Evolutionary conservation across 2,888 invertebrate genomes (phyloP).

Genomic region (Mesoligia furuncula): DNA sequence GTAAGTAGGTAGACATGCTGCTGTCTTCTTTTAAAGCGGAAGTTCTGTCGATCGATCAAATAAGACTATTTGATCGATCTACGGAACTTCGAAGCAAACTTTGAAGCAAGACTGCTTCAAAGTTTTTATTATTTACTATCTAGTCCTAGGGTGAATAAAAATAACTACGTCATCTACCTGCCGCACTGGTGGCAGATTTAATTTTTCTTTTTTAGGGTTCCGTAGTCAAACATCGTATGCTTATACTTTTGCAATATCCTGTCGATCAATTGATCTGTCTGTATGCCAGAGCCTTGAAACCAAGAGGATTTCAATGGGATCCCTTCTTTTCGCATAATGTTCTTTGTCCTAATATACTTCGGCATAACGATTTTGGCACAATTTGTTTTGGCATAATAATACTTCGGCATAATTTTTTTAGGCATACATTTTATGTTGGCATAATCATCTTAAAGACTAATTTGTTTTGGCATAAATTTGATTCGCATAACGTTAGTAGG

Average conservation of each 20-base stretch:
- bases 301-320: no score
- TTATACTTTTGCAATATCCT: background rate
- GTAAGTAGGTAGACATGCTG: constrained; percentile 4
- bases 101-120: background rate
- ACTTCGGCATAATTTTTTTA: no score
- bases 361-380: no score
- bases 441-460: no score
- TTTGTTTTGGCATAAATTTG: no score
- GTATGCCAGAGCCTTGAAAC: background rate
- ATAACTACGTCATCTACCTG: constrained; percentile 8
- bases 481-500: no score
- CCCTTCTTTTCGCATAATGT: no score
- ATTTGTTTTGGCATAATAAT: no score
- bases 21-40: background rate
- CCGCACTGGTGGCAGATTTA: background rate
- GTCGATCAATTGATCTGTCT: background rate
- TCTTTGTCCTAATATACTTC: no score
- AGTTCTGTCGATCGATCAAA: constrained; percentile 48
- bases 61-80: no score
- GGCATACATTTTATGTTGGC: no score
- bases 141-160: background rate
- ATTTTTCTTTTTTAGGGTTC: constrained; percentile 19
- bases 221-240: background rate
- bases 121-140: constrained; percentile 38
- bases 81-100: no score